phyloP scores from a whole-genome alignment of 2,113 vertebrate species.

The Callorhinus ursinus region DNA sequence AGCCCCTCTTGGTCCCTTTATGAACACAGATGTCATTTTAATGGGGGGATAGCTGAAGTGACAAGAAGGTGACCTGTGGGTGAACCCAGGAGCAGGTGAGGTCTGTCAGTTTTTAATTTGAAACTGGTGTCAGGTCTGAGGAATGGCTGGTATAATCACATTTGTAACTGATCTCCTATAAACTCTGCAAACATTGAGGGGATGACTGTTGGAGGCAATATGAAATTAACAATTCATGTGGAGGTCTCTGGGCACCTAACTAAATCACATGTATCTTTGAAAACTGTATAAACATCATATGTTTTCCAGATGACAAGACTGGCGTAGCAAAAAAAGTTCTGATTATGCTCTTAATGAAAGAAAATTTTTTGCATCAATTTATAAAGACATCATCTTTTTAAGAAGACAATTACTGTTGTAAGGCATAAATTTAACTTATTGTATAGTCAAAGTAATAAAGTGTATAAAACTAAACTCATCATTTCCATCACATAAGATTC shows the following conservation, averaged over 20 bases:
- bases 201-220: constrained; percentile 72
- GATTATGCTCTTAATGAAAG: constrained; percentile 59
- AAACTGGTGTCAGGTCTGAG: constrained; percentile 87
- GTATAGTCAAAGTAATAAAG: neutral
- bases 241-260: constrained; percentile 74
- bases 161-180: constrained; percentile 86
- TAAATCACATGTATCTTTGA: constrained; percentile 74
- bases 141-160: constrained; percentile 86
- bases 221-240: constrained; percentile 83
- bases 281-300: constrained; percentile 56
- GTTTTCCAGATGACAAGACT: constrained; percentile 40
- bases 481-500: neutral
- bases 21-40: constrained; percentile 87
- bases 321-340: neutral
- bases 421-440: neutral
- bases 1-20: constrained; percentile 77
- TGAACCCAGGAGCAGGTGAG: constrained; percentile 92
- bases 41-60: constrained; percentile 79
- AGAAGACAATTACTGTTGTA: neutral
- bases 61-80: constrained; percentile 88
- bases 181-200: constrained; percentile 80
- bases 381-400: neutral
- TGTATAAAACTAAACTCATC: neutral
- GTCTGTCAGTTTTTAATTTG: constrained; percentile 90
- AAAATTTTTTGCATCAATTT: neutral